Base-by-base conservation (phyloP, 1,140 invertebrate species). In the Meloidogyne floridensis region DNA sequence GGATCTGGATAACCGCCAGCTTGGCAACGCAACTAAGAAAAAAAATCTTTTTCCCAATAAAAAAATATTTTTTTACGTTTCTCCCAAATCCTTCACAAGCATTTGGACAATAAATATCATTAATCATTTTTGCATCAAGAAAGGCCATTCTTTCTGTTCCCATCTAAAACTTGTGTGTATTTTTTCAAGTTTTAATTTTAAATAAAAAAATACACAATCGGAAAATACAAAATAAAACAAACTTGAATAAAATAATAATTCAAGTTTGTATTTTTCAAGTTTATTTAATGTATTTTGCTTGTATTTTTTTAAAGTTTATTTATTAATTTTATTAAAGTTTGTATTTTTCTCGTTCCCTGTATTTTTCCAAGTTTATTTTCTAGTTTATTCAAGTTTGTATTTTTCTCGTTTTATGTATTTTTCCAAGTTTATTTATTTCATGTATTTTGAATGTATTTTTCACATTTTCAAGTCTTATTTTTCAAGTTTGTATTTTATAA, bases 101-200 rank as follows among this genome's bases (percentile, higher is more conserved):
- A 89, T 89, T 87, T 77, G 86, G 83, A 82, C 88, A 89, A 73
- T 89, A 89, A 70, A 89, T 89, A 71, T 90, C 85, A 81, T 90
- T 90, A 75, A 90, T 90, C 51, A 90, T 84, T 82, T 90, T 90
- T 1, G 87, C 85, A 84, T 90, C 89, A 59, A 90, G 82, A 83
- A 90, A 90, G 11, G 89, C 90, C 87, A 90, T 89, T 73, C 87
- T 84, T 81, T 90, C 89, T 20, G 86, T 90, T 70, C 90, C 90
- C 85, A 90, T 89, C 65, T 89, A 87, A 32, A 32, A 32, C 32
- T 32, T 32, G 32, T 32, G 32, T 32, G 32, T 32, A 32, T 32
- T 32, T 32, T 32, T 32, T 32, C 32, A 32, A 32, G 32, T 32
- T 32, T 32, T 32, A 32, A 32, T 32, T 32, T 32, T 32, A 32